Conservation (phyloP, 2,888 invertebrate genomes). For the Lithophane leautieri region DNA sequence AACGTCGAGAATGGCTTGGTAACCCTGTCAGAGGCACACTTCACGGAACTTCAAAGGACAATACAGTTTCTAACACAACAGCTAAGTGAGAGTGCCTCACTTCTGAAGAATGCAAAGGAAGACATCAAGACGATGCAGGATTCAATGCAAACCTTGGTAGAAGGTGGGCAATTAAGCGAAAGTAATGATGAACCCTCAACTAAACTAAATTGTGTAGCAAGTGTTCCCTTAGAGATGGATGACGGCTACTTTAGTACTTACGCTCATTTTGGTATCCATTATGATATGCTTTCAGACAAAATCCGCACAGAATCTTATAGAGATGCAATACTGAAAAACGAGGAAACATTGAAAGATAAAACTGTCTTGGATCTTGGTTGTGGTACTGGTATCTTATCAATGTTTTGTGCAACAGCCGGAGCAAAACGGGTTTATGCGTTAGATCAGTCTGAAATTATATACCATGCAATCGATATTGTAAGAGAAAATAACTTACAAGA, state of each 20-base stretch:
- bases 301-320: conserved; percentile 96
- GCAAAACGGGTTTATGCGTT: conserved; percentile 97
- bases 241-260: conserved; percentile 95
- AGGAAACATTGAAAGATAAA: conserved; percentile 93
- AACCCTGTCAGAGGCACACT: conserved; percentile 91
- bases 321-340: conserved; percentile 95
- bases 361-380: conserved; percentile 98
- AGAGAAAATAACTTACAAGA: conserved; percentile 94
- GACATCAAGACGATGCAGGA: conserved; percentile 91
- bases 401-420: conserved; percentile 99
- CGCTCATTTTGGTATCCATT: conserved; percentile 97
- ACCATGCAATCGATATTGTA: conserved; percentile 98
- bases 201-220: conserved; percentile 81
- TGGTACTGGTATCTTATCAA: conserved; percentile 99
- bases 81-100: conserved; percentile 90
- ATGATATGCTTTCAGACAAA: conserved; percentile 97
- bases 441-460: conserved; percentile 98
- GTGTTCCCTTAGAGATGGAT: conserved; percentile 92
- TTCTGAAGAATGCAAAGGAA: conserved; percentile 91
- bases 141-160: conserved; percentile 90
- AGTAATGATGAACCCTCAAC: conserved; percentile 65
- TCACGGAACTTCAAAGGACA: conserved; percentile 90
- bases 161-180: conserved; percentile 75
- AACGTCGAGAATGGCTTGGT: conserved; percentile 92
- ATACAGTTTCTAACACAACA: conserved; percentile 90